Evolutionary conservation across 2,113 vertebrate species (phyloP).

Genomic region (Pyrgilauda ruficollis): DNA sequence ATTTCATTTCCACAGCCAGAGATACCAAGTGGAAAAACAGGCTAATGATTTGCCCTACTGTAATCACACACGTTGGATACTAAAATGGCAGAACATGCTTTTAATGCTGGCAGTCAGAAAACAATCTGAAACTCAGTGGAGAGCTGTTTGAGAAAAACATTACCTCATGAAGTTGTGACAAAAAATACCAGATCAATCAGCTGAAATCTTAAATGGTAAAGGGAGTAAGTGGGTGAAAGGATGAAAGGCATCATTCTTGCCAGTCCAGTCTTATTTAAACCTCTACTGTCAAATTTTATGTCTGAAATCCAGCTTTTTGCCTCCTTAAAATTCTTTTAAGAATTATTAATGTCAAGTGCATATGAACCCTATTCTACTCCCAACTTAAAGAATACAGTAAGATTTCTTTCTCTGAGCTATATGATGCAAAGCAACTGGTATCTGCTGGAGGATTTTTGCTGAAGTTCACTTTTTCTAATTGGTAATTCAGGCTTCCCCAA

Average conservation of each 20-base stretch:
- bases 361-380: not conserved
- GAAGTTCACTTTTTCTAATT: not conserved
- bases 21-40: not conserved
- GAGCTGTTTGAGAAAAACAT: not conserved
- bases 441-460: not conserved
- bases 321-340: not conserved
- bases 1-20: not conserved
- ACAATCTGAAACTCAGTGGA: not conserved
- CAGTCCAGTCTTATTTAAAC: not conserved
- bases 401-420: not conserved
- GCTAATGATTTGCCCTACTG: not conserved
- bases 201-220: not conserved
- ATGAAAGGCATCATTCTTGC: not conserved
- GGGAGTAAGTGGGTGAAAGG: not conserved
- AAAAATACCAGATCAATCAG: not conserved
- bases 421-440: not conserved
- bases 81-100: not conserved
- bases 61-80: not conserved
- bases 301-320: not conserved
- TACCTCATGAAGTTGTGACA: not conserved
- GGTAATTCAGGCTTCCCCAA: not conserved
- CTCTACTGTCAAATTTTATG: not conserved
- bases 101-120: not conserved
- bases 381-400: not conserved
- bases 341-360: not conserved